A percentile compares a stretch with the other conserved stretches of the same genome.
Conservation (phyloP, 2,113 vertebrate genomes). For the Paracanthobrama guichenoti region DNA sequence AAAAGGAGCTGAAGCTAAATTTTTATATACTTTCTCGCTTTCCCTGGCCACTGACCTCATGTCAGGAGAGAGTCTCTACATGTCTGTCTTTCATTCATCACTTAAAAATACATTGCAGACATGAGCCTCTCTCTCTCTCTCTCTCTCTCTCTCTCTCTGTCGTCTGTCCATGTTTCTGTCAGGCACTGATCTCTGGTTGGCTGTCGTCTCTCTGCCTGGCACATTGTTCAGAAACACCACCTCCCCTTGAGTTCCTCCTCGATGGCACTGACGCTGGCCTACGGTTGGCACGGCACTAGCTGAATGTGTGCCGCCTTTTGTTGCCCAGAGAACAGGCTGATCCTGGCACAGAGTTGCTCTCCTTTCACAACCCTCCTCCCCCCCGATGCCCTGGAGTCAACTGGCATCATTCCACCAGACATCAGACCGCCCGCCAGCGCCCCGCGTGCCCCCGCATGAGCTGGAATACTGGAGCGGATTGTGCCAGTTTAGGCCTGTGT, state of each 20-base stretch:
- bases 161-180: constrained; percentile 24
- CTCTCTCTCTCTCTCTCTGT: background rate
- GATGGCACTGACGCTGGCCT: constrained; percentile 39
- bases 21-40: background rate
- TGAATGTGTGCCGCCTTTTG: constrained; percentile 46
- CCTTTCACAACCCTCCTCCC: constrained; percentile 63
- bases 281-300: constrained; percentile 29
- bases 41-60: background rate
- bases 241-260: constrained; percentile 60
- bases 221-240: constrained; percentile 61
- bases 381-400: constrained; percentile 58
- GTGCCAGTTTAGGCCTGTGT: constrained; percentile 26
- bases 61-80: background rate
- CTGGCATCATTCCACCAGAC: constrained; percentile 75
- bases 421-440: constrained; percentile 64
- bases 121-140: constrained; percentile 20
- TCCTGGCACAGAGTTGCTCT: constrained; percentile 68
- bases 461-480: constrained; percentile 47
- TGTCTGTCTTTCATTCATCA: constrained; percentile 6
- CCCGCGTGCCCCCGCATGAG: constrained; percentile 37
- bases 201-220: constrained; percentile 65
- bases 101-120: constrained; percentile 49
- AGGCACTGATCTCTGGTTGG: constrained; percentile 30
- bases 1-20: background rate
- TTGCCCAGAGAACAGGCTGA: constrained; percentile 65